Conservation (phyloP, 2,113 vertebrate species). For the Xiphias gladius region DNA sequence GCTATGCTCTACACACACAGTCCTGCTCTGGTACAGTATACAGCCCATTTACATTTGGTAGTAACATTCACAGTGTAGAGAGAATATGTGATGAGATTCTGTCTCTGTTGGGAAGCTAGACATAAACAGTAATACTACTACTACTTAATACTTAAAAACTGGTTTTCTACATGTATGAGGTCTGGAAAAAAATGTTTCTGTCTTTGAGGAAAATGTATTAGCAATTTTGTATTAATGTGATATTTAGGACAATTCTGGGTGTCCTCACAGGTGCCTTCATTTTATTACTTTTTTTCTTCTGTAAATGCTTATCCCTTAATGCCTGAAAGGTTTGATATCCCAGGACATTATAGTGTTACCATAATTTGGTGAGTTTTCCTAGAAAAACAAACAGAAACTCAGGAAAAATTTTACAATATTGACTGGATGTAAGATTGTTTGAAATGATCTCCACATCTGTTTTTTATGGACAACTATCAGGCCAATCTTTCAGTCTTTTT, state of each 20-base stretch:
- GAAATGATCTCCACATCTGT: not conserved
- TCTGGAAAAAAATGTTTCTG: too few species aligned
- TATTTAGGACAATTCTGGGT: too few species aligned
- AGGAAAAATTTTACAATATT: not conserved
- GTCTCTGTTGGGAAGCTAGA: not conserved
- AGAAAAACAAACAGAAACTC: not conserved
- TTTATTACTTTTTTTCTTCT: too few species aligned
- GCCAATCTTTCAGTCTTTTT: not conserved
- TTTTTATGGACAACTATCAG: not conserved
- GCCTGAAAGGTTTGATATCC: too few species aligned
- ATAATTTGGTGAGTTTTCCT: not conserved
- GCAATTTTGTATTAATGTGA: too few species aligned
- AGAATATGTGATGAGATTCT: not conserved
- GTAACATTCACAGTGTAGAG: not conserved
- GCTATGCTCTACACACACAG: constrained; percentile 85
- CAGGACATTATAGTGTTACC: too few species aligned
- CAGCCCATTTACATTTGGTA: not conserved
- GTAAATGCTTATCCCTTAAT: too few species aligned
- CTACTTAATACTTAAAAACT: too few species aligned
- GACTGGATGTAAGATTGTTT: not conserved
- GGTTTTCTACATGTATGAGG: too few species aligned
- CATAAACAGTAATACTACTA: too few species aligned
- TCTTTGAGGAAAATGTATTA: too few species aligned
- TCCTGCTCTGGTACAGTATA: constrained; percentile 70
- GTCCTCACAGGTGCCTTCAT: too few species aligned